Evolutionary conservation across 2,888 invertebrate genomes (phyloP), one percentile per base, ranked within the genome.

Genomic region (Microchrysa polita): DNA sequence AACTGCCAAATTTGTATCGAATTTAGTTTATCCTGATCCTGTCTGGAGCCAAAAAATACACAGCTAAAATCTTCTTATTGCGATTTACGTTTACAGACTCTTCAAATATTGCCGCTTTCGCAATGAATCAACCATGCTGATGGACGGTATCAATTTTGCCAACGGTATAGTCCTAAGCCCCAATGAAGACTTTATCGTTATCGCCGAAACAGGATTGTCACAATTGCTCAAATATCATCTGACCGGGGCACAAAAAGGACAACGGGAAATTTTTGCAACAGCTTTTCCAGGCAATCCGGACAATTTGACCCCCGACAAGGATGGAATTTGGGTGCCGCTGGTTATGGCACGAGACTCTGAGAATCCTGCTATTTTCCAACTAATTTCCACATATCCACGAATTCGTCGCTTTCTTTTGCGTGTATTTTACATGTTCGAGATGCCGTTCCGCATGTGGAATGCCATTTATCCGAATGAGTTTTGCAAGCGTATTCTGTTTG

Each of bases 131-230:
- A 89, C 88, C 80, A 92, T 96, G 2, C 83, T 98, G 27, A 81
- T 94, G 0, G 89, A 92, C 76, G 88, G 92, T 60, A 80, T 98
- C 0, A 90, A 89, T 83, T 96, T 97, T 84, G 88, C 97, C 0
- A 99, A 98, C 84, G 98, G 98, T 18, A 83, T 98, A 27, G 90
- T 88, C 65, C 80, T 98, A 0, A 93, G 95, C 14, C 89, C 91
- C 5, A 91, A 95, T 80, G 92, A 94, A 82, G 90, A 93, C 75
- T 95, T 92, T 80, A 81, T 98, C 2, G 83, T 98, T 34, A 90
- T 97, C 0, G 84, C 90, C 1, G 98, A 98, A 85, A 90, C 92
- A 0, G 81, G 83, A 4, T 86, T 84, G 5, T 88, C 88, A 72
- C 88, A 93, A 77, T 84, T 97, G n/a, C 80, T 87, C 5, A 92